Conservation (phyloP, 1,140 invertebrate genomes). For the Lycorma delicatula region DNA sequence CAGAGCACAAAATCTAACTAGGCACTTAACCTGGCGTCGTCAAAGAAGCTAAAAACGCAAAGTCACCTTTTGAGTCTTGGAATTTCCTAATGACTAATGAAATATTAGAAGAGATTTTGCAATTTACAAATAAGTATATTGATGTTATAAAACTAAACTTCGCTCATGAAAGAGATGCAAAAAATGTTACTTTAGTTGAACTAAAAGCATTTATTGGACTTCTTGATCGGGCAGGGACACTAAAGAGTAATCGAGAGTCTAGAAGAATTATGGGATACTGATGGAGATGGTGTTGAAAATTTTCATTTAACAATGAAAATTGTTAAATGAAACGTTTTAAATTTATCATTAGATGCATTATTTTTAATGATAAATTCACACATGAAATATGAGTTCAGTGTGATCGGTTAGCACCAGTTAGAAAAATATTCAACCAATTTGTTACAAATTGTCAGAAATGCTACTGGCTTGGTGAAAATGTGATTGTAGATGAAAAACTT, state of each 20-base stretch:
- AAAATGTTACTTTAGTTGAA: constrained; percentile 10
- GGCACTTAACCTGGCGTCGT: too few species aligned
- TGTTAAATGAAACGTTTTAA: constrained; percentile 26
- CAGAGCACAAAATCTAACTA: too few species aligned
- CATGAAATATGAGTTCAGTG: constrained; percentile 22
- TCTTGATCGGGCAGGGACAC: constrained; percentile 21
- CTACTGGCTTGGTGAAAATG: constrained; percentile 15
- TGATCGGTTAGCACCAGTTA: constrained; percentile 32
- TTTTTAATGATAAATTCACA: constrained; percentile 31
- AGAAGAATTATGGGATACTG: constrained; percentile 29
- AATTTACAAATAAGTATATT: too few species aligned
- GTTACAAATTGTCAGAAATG: constrained; percentile 24
- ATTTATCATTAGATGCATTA: constrained; percentile 25
- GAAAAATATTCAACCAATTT: constrained; percentile 32
- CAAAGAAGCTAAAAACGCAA: too few species aligned
- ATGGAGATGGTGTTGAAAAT: constrained; percentile 22
- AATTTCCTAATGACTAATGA: too few species aligned
- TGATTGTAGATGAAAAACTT: constrained; percentile 33
- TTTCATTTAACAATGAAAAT: constrained; percentile 24
- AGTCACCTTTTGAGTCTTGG: too few species aligned
- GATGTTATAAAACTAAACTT: too few species aligned
- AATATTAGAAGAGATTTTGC: too few species aligned
- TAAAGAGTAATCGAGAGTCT: constrained; percentile 21
- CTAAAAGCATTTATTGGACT: constrained; percentile 22
- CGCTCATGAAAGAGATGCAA: constrained; percentile 10